Evolutionary conservation across 2,797 vertebrate species (phyloP).

Genomic region (Ibycter americanus): DNA sequence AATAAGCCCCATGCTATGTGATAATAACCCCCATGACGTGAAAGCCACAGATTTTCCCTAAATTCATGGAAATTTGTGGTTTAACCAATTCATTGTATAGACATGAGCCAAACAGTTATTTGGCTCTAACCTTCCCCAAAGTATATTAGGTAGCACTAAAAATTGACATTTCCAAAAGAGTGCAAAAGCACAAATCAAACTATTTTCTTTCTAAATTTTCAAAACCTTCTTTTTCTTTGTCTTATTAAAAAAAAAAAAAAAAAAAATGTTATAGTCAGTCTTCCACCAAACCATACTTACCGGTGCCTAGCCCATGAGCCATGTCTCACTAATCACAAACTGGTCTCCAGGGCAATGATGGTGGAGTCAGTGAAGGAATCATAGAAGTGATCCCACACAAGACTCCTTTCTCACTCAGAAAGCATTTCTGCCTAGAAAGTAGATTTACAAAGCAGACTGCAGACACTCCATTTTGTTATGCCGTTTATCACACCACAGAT

Average conservation of each 20-base stretch:
- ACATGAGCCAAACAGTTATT: not conserved
- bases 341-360: not conserved
- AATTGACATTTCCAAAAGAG: not conserved
- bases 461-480: not conserved
- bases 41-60: not conserved
- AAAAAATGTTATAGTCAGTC: rapidly evolving
- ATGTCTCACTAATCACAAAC: rapidly evolving
- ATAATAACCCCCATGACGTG: not conserved
- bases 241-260: not conserved
- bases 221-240: not conserved
- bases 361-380: not conserved
- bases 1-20: not conserved
- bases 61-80: not conserved
- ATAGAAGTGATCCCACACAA: not conserved
- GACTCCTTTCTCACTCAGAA: not conserved
- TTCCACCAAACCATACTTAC: not conserved
- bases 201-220: not conserved
- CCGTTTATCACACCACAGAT: not conserved
- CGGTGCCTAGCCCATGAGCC: not conserved
- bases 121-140: not conserved
- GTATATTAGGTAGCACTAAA: not conserved
- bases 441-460: not conserved
- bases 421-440: not conserved
- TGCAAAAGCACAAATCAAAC: not conserved
- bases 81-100: not conserved